Base-by-base conservation (phyloP, 2,113 vertebrate genomes). In the Ornithorhynchus anatinus region DNA sequence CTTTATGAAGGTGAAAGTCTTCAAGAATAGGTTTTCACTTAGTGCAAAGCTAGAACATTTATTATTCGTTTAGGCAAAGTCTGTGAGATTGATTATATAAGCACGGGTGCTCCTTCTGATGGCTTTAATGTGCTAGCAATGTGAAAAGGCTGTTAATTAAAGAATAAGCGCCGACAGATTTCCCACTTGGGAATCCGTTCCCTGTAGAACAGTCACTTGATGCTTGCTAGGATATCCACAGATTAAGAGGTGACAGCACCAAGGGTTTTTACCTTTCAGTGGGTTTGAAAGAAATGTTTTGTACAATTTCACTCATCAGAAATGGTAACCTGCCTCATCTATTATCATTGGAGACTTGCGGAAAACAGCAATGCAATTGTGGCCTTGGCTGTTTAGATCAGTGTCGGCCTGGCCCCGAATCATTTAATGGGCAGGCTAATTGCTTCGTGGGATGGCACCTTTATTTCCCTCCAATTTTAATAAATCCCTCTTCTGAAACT, bases 111-210 rank as follows among this genome's bases (percentile, higher is more conserved):
- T 88, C 69, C 84, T 71, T 35, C 3, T 80, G 81, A 80, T 45
- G 69, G 48, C 77, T 86, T 89, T 89, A 91, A 88, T 78, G 71
- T 72, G 70, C 84, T 76, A 82, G 79, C 69, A 87, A 90, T 83
- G 85, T 81, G 81, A 92, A 93, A 91, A 87, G 80, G 56, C 66
- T 89, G 88, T 75, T 93, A 93, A 95, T 92, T 92, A 91, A 89
- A 84, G 88, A 88, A 80, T 84, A 78, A 87, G 77, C 84, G 73
- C 68, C 65, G 20, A 83, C 72, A 75, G 65, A 86, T 76, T 72
- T 83, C 87, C 86, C 89, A 87, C 82, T 71, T 82, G 87, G 90
- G 90, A 92, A 86, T 75, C 68, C 22, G 62, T 63, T 90, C 86
- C 81, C 82, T 39, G 53, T 59, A 88, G 86, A 92, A 91, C 31